Conservation (phyloP, 2,797 vertebrate genomes). For the Sebastiscus albofasciatus region DNA sequence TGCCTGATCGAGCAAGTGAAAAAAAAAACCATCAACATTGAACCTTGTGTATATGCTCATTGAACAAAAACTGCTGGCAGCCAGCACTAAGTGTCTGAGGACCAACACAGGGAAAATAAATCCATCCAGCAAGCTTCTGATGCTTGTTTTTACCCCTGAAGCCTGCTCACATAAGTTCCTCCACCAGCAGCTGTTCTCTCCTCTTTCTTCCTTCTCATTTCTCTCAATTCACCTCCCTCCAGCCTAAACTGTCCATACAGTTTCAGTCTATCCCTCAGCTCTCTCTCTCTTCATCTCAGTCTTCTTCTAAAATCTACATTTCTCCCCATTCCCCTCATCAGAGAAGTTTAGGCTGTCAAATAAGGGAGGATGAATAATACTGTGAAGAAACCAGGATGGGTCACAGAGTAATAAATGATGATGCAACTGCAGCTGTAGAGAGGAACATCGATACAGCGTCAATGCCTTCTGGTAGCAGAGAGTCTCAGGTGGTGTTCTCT, state of each 20-base stretch:
- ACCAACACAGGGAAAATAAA: constrained; percentile 24
- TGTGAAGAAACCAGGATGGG: not conserved
- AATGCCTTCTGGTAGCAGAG: constrained; percentile 11
- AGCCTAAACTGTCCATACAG: constrained; percentile 12
- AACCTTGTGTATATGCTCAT: too few species aligned
- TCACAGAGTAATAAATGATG: not conserved
- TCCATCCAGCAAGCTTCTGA: constrained; percentile 44
- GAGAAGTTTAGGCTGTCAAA: not conserved
- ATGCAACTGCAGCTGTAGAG: constrained; percentile 5
- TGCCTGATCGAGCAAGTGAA: too few species aligned
- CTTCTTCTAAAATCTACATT: constrained; percentile 1
- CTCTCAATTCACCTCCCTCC: constrained; percentile 9
- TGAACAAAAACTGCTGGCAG: constrained; percentile 33
- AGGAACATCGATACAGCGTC: constrained; percentile 24
- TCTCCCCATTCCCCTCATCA: not conserved
- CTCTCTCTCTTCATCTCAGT: not conserved
- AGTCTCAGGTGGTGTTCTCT: constrained; percentile 45
- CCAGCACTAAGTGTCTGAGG: constrained; percentile 49
- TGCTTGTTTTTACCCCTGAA: constrained; percentile 55
- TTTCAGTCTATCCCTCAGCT: constrained; percentile 14
- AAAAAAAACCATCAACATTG: too few species aligned
- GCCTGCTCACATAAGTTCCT: constrained; percentile 47
- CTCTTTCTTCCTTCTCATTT: constrained; percentile 18
- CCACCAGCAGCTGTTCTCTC: constrained; percentile 26
- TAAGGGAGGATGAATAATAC: not conserved